Conservation (phyloP, 2,113 vertebrate genomes). For the Zingel zingel region DNA sequence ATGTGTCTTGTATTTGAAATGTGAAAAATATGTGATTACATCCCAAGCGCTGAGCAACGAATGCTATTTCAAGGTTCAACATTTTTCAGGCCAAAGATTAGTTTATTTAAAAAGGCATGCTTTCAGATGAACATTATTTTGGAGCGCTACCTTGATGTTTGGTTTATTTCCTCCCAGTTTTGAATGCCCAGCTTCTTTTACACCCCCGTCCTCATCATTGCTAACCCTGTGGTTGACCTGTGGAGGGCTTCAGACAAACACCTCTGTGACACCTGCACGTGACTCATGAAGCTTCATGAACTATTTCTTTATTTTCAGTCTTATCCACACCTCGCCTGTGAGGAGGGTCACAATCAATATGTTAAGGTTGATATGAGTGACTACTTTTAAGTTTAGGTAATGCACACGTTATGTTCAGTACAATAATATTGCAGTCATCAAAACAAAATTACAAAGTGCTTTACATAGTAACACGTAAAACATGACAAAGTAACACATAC, state of each 20-base stretch:
- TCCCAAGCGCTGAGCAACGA: not conserved
- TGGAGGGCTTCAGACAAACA: not conserved
- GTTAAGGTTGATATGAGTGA: too few species aligned
- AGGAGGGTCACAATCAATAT: too few species aligned
- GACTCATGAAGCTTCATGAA: not conserved
- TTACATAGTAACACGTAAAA: too few species aligned
- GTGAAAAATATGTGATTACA: not conserved
- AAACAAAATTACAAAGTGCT: too few species aligned
- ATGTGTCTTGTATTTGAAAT: not conserved
- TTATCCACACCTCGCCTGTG: too few species aligned
- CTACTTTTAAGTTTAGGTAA: too few species aligned
- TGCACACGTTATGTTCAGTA: too few species aligned
- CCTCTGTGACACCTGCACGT: slow-evolving; percentile 15
- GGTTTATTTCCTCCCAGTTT: not conserved
- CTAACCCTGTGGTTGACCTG: not conserved
- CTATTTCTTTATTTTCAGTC: too few species aligned
- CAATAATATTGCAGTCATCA: too few species aligned
- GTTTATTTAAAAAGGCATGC: not conserved
- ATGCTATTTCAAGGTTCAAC: not conserved
- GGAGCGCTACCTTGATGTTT: not conserved
- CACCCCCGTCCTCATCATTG: not conserved
- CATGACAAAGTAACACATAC: too few species aligned
- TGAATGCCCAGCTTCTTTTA: not conserved
- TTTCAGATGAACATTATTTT: not conserved
- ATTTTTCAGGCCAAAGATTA: not conserved